Conservation (phyloP, 1,140 invertebrate genomes). For the Nautilus pompilius region DNA sequence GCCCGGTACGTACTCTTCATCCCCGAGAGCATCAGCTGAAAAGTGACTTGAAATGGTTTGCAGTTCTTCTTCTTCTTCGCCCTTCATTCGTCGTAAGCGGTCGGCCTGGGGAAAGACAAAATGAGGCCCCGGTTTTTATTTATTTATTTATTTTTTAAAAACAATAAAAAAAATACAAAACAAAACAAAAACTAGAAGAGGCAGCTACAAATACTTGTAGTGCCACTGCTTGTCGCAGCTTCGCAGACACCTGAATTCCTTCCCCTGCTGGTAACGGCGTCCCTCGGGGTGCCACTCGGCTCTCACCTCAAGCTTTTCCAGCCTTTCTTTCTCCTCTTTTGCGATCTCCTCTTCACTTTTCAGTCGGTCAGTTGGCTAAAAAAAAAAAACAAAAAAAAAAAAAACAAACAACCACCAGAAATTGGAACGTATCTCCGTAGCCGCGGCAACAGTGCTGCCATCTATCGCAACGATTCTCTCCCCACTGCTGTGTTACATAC, state of each 20-base stretch:
- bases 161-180: neutral
- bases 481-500: no score
- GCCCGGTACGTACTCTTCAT: slow-evolving; percentile 16
- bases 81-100: slow-evolving; percentile 73
- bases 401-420: no score
- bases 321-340: slow-evolving; percentile 72
- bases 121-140: neutral
- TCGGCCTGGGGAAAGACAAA: slow-evolving; percentile 52
- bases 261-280: no score
- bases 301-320: slow-evolving; percentile 72
- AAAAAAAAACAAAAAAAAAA: no score
- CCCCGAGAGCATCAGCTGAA: slow-evolving; percentile 64
- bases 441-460: no score
- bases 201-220: no score
- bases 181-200: neutral
- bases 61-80: slow-evolving; percentile 41
- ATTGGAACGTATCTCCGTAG: no score
- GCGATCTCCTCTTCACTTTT: slow-evolving; percentile 80
- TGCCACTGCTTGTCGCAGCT: no score
- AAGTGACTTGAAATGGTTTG: slow-evolving; percentile 45
- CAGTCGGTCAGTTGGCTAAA: slow-evolving; percentile 69
- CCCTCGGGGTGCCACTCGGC: no score
- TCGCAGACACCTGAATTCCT: no score
- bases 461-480: no score
- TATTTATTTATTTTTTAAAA: slow-evolving; percentile 3